Evolutionary conservation across 2,113 vertebrate species (phyloP).

Genomic region (Otocyon megalotis): DNA sequence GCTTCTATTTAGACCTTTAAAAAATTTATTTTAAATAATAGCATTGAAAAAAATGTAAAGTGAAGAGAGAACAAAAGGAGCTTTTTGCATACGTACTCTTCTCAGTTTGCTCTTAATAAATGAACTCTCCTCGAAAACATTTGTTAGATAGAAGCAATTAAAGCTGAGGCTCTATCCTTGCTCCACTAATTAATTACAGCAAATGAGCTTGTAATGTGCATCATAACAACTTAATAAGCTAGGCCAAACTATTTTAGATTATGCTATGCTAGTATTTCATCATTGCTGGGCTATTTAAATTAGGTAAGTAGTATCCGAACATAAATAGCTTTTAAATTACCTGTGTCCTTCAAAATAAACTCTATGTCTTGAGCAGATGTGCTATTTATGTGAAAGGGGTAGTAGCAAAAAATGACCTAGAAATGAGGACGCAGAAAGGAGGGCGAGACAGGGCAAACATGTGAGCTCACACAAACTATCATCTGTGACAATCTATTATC

Average conservation of each 20-base stretch:
- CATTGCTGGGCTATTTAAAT: constrained; percentile 61
- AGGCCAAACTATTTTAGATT: constrained; percentile 59
- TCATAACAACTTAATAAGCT: constrained; percentile 66
- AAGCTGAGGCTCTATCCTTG: constrained; percentile 24
- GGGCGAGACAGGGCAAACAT: neutral
- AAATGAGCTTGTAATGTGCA: constrained; percentile 74
- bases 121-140: constrained; percentile 73
- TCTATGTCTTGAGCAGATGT: neutral
- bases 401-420: neutral
- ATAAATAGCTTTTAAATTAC: constrained; percentile 51
- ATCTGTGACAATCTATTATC: neutral
- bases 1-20: constrained; percentile 33
- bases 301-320: constrained; percentile 47
- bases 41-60: constrained; percentile 25
- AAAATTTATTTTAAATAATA: constrained; percentile 35
- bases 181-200: constrained; percentile 66
- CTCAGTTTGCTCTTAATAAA: constrained; percentile 57
- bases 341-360: neutral
- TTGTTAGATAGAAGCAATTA: constrained; percentile 72
- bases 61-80: constrained; percentile 24
- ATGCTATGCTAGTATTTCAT: constrained; percentile 50
- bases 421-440: neutral
- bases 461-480: neutral
- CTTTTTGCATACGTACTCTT: neutral
- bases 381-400: neutral